Evolutionary conservation across 1,140 invertebrate species (phyloP).

Genomic region (Zaprionus lachaisei): DNA sequence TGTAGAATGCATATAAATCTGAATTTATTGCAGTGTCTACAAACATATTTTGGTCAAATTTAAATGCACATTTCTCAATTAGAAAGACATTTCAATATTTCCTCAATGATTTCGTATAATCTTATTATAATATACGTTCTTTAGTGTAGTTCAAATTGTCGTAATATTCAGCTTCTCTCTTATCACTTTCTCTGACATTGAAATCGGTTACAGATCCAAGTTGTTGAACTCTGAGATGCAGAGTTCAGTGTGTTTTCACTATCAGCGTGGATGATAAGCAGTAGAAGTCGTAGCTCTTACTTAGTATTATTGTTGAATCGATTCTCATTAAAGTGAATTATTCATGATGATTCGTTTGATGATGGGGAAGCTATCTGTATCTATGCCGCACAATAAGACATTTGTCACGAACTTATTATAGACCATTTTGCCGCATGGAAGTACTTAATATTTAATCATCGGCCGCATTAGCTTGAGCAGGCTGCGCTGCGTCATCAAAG

Average conservation of each 20-base stretch:
- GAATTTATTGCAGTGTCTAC: not conserved
- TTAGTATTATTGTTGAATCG: slow-evolving; percentile 1
- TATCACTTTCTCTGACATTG: slow-evolving; percentile 13
- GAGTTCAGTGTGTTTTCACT: not conserved
- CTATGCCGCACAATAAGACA: not conserved
- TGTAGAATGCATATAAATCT: not conserved
- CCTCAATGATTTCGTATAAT: too few relatives aligned
- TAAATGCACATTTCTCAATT: too few relatives aligned
- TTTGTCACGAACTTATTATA: slow-evolving; percentile 42
- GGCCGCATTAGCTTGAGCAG: not conserved
- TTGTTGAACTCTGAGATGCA: not conserved
- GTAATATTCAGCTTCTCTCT: not conserved
- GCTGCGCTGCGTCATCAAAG: slow-evolving; percentile 38
- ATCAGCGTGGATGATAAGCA: not conserved
- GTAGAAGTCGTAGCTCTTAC: not conserved
- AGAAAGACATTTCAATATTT: too few relatives aligned
- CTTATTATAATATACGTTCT: not conserved
- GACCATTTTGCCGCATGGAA: slow-evolving; percentile 42
- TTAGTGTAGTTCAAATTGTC: not conserved
- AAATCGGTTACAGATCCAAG: not conserved
- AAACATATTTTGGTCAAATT: not conserved
- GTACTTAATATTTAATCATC: slow-evolving; percentile 48
- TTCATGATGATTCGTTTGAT: slow-evolving; percentile 16
- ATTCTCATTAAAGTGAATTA: slow-evolving; percentile 14
- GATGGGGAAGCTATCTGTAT: not conserved